Conservation (phyloP, 2,797 vertebrate genomes). For the Lophura swinhoii region DNA sequence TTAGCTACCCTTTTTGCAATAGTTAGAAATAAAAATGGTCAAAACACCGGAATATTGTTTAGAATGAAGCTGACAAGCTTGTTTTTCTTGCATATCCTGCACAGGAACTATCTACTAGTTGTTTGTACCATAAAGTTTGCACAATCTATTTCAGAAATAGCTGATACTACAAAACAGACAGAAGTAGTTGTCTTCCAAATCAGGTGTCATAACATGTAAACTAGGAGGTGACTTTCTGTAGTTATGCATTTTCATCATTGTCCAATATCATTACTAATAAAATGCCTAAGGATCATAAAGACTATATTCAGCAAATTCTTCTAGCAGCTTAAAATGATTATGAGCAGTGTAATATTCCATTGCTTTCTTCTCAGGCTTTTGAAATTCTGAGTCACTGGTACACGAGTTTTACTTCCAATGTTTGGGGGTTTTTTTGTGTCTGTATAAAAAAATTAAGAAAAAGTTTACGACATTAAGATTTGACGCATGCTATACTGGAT, state of each 20-base stretch:
- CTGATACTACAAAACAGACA: background rate
- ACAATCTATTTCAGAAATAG: background rate
- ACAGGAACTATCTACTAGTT: background rate
- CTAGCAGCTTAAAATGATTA: background rate
- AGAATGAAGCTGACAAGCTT: background rate
- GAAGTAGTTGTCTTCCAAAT: background rate
- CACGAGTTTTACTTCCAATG: background rate
- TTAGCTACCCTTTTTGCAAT: background rate
- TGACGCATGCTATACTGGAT: background rate
- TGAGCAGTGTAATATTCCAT: background rate
- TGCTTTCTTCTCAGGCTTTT: constrained; percentile 2
- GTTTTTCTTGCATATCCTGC: background rate
- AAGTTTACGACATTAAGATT: background rate
- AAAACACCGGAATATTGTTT: background rate
- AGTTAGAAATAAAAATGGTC: background rate
- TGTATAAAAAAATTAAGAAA: constrained; percentile 17
- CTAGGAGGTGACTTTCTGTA: background rate
- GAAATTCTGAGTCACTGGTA: constrained; percentile 32
- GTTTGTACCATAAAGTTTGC: background rate
- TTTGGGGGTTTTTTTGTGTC: constrained; percentile 17
- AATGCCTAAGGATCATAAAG: background rate
- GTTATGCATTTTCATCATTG: constrained; percentile 19
- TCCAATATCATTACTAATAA: background rate
- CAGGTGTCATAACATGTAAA: background rate
- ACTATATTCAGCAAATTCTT: constrained; percentile 31